These are phyloP conservation scores for Parasteatoda lunata DNA, from an alignment of 2,888 invertebrate genomes.

Conservation along the genomic window DNA sequence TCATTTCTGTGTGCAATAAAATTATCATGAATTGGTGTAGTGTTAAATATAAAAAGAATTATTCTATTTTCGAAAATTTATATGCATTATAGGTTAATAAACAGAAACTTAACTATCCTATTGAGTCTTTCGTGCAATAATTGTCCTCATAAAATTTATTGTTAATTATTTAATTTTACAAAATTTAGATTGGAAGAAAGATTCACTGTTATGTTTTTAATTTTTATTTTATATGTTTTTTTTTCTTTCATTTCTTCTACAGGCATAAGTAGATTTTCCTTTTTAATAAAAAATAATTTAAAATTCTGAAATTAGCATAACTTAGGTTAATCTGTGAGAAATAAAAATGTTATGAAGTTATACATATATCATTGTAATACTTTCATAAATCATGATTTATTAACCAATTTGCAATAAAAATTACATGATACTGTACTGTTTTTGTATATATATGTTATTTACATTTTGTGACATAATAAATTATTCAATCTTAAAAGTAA, in stretches of 20 bases:
- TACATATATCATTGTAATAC: conserved; percentile 36
- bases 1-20: conserved; percentile 65
- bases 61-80: conserved; percentile 44
- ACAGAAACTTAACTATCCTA: conserved; percentile 5
- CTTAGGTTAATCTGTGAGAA: conserved; percentile 36
- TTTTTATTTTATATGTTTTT: conserved; percentile 27
- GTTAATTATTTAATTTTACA: neutral
- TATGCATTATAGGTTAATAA: conserved; percentile 20
- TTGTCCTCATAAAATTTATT: conserved; percentile 5
- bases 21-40: conserved; percentile 39
- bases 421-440: conserved; percentile 45
- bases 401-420: conserved; percentile 53
- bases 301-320: conserved; percentile 24
- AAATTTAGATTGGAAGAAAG: neutral
- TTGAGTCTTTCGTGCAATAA: conserved; percentile 41
- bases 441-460: conserved; percentile 63
- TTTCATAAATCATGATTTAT: conserved; percentile 39
- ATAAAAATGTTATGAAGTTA: conserved; percentile 58
- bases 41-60: conserved; percentile 54
- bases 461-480: conserved; percentile 53
- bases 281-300: conserved; percentile 18
- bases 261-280: neutral
- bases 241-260: conserved; percentile 9
- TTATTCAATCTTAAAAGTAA: conserved; percentile 54
- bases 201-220: conserved; percentile 43